phyloP scores from a whole-genome alignment of 2,797 vertebrate genomes.

The Threskiornis aethiopicus region DNA sequence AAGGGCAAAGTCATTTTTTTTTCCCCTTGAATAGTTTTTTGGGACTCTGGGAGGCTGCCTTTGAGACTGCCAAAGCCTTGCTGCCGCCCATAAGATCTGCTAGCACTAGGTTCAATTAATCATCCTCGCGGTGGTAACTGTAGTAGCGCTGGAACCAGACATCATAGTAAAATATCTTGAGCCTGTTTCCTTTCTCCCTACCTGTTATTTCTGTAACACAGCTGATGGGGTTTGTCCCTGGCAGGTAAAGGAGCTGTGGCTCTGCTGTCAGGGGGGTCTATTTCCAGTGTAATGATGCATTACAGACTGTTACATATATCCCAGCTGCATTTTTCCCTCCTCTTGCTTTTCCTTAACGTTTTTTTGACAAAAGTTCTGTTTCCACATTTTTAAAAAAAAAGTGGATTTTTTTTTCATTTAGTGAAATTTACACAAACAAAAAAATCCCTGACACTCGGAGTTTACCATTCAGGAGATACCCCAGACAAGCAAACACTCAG shows the following conservation, averaged over 20 bases:
- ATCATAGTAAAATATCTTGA: background rate
- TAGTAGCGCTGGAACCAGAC: background rate
- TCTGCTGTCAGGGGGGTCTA: background rate
- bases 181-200: background rate
- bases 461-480: background rate
- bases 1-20: slow-evolving; percentile 53
- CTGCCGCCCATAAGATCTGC: background rate
- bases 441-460: background rate
- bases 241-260: background rate
- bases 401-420: background rate
- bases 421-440: background rate
- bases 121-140: background rate
- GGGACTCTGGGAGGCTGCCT: slow-evolving; percentile 36
- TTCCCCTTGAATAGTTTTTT: slow-evolving; percentile 25
- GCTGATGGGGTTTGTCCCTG: background rate
- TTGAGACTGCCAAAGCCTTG: slow-evolving; percentile 13
- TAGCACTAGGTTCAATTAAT: background rate
- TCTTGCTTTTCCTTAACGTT: background rate
- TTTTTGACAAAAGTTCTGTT: background rate
- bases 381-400: background rate
- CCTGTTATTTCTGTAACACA: background rate
- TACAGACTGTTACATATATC: background rate
- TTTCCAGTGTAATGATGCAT: background rate
- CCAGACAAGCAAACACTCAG: background rate
- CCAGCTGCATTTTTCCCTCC: background rate